Conservation (phyloP, 2,797 vertebrate species). For the Melanotaenia nigrans region DNA sequence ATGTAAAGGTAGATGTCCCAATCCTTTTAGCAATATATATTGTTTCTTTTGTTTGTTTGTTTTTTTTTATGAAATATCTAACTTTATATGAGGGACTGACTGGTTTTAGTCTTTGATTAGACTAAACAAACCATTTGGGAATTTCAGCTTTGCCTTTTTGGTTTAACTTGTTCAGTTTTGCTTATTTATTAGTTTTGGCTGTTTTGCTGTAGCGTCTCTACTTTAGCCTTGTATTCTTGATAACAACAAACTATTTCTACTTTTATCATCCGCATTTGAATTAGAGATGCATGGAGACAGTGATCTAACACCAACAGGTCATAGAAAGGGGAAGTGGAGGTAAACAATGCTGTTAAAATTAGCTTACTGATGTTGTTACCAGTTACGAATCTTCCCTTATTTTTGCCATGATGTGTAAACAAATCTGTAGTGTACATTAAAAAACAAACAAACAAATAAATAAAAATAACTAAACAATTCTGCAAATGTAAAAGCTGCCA, state of each 20-base stretch:
- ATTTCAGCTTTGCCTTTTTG: too few relatives aligned
- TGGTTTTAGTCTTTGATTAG: too few relatives aligned
- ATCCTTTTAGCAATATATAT: neutral
- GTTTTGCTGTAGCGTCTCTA: neutral
- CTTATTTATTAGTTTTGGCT: too few relatives aligned
- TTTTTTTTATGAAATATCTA: neutral
- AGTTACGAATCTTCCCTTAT: neutral
- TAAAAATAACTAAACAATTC: too few relatives aligned
- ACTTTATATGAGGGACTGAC: too few relatives aligned
- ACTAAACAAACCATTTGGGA: too few relatives aligned
- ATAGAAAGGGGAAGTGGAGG: constrained; percentile 37
- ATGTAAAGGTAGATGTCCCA: too few relatives aligned
- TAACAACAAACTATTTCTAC: neutral
- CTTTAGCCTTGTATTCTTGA: too few relatives aligned
- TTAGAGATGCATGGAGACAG: neutral
- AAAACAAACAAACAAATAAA: neutral
- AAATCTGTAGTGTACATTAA: neutral
- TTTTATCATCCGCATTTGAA: constrained; percentile 4
- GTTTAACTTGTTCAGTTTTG: too few relatives aligned
- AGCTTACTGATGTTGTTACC: neutral
- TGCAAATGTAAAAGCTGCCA: neutral
- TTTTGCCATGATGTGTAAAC: neutral
- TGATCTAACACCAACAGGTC: constrained; percentile 2
- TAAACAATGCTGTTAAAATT: neutral
- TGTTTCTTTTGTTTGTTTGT: neutral